A percentile compares a stretch with the other conserved stretches of the same genome.
These are phyloP conservation scores for Papilio xuthus DNA, from an alignment of 1,140 invertebrate genomes.

Conservation along the genomic window DNA sequence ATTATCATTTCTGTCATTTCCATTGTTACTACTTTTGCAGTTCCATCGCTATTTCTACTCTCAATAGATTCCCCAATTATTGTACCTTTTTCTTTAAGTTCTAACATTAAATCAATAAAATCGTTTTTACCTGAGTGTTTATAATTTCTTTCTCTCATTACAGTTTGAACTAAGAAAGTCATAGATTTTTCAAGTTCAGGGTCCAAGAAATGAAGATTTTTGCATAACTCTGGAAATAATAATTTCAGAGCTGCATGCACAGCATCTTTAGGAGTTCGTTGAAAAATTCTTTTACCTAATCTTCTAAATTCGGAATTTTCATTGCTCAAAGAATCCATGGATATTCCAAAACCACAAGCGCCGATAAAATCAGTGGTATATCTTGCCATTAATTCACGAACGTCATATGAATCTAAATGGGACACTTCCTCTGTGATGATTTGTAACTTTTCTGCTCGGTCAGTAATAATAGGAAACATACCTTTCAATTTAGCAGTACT, in stretches of 20 bases:
- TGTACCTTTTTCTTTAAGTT: constrained; percentile 27
- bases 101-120: constrained; percentile 30
- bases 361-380: constrained; percentile 56
- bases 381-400: constrained; percentile 76
- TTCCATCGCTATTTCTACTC: constrained; percentile 6
- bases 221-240: constrained; percentile 26
- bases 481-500: constrained; percentile 84
- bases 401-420: constrained; percentile 72
- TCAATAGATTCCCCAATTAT: constrained; percentile 21
- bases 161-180: constrained; percentile 14
- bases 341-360: constrained; percentile 83
- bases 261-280: constrained; percentile 49
- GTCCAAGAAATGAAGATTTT: constrained; percentile 15
- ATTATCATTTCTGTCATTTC: constrained; percentile 29
- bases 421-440: constrained; percentile 60
- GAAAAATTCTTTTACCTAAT: constrained; percentile 66
- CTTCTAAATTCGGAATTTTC: constrained; percentile 79
- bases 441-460: constrained; percentile 76
- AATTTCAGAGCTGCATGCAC: constrained; percentile 28
- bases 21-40: constrained; percentile 4
- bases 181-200: constrained; percentile 17
- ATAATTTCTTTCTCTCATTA: constrained; percentile 24
- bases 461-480: constrained; percentile 80
- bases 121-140: constrained; percentile 8
- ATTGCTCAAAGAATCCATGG: constrained; percentile 80